Conservation (phyloP, 2,888 invertebrate species). For the Anaspis maculata region DNA sequence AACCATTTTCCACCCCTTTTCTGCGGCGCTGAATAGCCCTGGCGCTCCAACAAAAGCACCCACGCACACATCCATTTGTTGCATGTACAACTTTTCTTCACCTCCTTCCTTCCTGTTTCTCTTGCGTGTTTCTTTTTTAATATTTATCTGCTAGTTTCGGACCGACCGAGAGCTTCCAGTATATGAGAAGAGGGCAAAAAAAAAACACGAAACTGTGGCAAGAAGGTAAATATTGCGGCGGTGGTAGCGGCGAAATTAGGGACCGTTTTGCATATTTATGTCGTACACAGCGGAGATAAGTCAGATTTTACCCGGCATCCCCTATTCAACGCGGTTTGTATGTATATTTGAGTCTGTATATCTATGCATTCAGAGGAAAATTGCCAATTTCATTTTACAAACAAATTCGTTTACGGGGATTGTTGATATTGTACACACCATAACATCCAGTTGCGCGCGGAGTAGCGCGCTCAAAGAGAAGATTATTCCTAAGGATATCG, state of each 20-base stretch:
- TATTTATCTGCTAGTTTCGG: no score
- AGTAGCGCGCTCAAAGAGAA: constrained; percentile 6
- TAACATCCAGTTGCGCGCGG: constrained; percentile 21
- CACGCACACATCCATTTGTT: constrained; percentile 6
- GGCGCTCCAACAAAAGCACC: constrained; percentile 6
- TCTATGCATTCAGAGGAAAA: constrained; percentile 29
- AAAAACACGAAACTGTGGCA: no score
- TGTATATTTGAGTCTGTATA: constrained; percentile 13
- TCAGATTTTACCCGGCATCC: not conserved
- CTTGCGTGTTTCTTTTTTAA: no score
- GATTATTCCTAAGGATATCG: constrained; percentile 11
- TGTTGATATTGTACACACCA: constrained; percentile 32
- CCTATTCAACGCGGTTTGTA: not conserved
- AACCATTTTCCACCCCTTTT: constrained; percentile 20
- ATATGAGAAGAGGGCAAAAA: no score
- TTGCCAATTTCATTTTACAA: constrained; percentile 36
- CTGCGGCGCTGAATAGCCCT: constrained; percentile 7
- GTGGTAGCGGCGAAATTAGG: no score
- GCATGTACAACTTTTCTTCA: no score
- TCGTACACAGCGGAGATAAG: not conserved
- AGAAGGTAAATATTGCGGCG: no score
- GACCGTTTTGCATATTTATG: not conserved
- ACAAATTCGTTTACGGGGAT: constrained; percentile 33
- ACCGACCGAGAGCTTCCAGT: no score
- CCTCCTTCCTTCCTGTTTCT: no score